Conservation (phyloP, 2,113 vertebrate genomes). For the Mellivora capensis region DNA sequence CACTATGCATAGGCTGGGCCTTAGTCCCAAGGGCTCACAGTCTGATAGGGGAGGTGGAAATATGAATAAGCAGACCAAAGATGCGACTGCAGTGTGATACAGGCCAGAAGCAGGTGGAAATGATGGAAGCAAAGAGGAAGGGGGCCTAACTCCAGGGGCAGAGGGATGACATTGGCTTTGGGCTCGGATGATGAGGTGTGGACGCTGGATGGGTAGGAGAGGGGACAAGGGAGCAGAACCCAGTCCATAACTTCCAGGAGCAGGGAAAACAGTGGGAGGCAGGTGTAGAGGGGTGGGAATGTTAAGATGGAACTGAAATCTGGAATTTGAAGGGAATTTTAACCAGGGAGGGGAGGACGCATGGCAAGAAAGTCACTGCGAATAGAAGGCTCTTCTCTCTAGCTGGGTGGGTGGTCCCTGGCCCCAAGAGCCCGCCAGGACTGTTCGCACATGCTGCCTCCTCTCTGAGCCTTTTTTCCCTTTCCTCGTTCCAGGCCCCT, state of each 20-base stretch:
- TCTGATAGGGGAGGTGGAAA: not conserved
- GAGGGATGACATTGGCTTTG: not conserved
- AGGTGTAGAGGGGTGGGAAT: not conserved
- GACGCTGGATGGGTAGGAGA: not conserved
- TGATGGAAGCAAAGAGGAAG: not conserved
- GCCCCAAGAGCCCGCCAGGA: no score
- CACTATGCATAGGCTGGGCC: not conserved
- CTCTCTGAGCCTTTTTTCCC: not conserved
- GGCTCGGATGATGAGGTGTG: not conserved
- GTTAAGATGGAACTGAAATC: not conserved
- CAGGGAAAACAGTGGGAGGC: not conserved
- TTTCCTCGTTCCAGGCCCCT: not conserved
- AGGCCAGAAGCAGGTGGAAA: not conserved
- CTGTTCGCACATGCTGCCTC: not conserved
- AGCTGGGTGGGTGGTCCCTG: not conserved
- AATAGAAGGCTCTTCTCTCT: not conserved
- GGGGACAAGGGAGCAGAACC: not conserved
- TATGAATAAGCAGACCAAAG: not conserved
- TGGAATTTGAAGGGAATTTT: not conserved
- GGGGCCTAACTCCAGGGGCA: no score
- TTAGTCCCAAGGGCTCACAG: not conserved
- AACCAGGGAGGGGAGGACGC: not conserved
- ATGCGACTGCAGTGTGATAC: not conserved
- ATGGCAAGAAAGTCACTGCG: not conserved
- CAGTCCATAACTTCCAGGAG: not conserved